Conservation (phyloP, 2,113 vertebrate genomes). For the Nothobranchius furzeri region DNA sequence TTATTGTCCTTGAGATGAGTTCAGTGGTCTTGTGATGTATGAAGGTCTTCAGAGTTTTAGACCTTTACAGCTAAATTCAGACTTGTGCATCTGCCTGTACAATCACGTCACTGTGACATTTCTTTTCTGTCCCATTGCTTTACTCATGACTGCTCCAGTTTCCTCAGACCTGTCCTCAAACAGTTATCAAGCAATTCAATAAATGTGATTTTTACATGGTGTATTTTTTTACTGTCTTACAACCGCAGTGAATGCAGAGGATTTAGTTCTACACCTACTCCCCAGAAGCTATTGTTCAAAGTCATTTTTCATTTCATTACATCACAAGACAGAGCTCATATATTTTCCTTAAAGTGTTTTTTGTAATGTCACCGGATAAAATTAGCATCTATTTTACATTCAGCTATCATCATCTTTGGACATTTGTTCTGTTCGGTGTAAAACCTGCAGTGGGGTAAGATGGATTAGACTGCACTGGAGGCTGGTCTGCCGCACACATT, state of each 20-base stretch:
- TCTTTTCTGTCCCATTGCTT: constrained; percentile 22
- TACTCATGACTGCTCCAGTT: neutral
- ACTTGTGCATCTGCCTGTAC: constrained; percentile 39
- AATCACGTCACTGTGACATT: constrained; percentile 33
- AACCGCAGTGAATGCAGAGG: neutral
- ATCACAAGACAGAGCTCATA: constrained; percentile 5
- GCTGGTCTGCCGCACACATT: constrained; percentile 8
- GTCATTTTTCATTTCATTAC: neutral
- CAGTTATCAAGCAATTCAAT: neutral
- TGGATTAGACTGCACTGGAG: constrained; percentile 34
- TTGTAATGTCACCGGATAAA: constrained; percentile 9
- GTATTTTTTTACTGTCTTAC: neutral
- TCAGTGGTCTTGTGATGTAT: constrained; percentile 52
- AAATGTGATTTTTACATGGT: neutral
- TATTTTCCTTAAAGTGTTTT: neutral
- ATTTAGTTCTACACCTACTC: neutral
- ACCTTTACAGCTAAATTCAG: constrained; percentile 54
- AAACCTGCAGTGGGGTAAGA: constrained; percentile 26
- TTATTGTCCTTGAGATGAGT: constrained; percentile 61
- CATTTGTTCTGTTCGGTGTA: neutral
- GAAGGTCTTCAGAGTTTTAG: constrained; percentile 48
- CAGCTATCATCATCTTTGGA: constrained; percentile 15
- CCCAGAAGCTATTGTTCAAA: neutral
- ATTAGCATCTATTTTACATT: constrained; percentile 14
- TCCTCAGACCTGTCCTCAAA: neutral